Base-by-base conservation (phyloP, 1,140 invertebrate species). In the Apis mellifera region DNA sequence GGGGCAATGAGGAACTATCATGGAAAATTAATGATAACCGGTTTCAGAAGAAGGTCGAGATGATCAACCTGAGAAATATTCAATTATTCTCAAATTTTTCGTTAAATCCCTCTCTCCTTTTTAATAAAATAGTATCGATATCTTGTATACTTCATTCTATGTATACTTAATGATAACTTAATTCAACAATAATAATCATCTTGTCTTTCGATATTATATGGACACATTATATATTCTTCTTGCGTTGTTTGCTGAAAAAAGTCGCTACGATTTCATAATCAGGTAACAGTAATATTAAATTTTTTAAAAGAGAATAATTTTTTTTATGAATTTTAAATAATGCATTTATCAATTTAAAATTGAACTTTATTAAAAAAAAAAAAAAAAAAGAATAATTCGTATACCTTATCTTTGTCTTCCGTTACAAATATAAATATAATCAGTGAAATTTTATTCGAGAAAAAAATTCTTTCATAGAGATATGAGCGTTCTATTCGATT, bases 1-100 rank as follows among this genome's bases (percentile, higher is more conserved):
- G 17, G 54, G 50, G 50, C 48, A 54, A 71, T 71, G 69, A 54
- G 50, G 23, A 19, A 54, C 69, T 70, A 12, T 17, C n/a, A 54
- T 23, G 50, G 50, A 70, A 54, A 54, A 54, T 54, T 52, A 54
- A 70, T 70, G 50, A 54, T 54, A 70, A 70, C 69, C 69, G 50
- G 69, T 70, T 70, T 70, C 15, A 26, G 48, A 15, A 19, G 69
- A 71, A 52, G 23, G n/a, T 19, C 23, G 4, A 15, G 9, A 52
- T 26, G 9, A 11, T 26, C n/a, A 70, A 71, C 17, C 23, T 13
- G 21, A 52, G 1, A 0, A 19, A 26, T 5, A 26, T 5, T n/a
- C n/a, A 11, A 1, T 50, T 23, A 9, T 50, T 21, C 23, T 52
- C n/a, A 5, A 71, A 4, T 19, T 54, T 71, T 71, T 19, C 4